Conservation (phyloP, 2,888 invertebrate species). For the Aphodius sticticus region DNA sequence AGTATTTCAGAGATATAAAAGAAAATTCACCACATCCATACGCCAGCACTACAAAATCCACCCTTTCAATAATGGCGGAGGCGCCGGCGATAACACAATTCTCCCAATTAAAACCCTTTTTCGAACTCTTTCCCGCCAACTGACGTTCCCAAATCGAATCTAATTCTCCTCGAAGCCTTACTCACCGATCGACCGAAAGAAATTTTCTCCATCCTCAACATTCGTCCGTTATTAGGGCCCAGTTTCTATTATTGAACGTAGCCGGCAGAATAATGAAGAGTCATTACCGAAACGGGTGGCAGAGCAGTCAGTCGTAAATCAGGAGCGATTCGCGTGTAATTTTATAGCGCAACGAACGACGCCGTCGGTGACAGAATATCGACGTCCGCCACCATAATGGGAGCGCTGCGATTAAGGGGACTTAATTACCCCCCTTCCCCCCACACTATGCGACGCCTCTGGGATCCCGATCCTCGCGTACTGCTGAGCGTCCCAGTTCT, state of each 20-base stretch:
- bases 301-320: not conserved
- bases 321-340: not conserved
- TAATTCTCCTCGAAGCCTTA: not conserved
- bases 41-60: too few species aligned
- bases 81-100: not conserved
- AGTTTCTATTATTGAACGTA: constrained; percentile 8
- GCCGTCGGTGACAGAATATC: not conserved
- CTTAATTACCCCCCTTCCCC: not conserved
- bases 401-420: not conserved
- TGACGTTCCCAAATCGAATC: not conserved
- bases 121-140: not conserved
- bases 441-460: not conserved
- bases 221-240: not conserved
- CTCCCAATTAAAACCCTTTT: not conserved
- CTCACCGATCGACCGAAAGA: not conserved
- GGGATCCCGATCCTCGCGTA: not conserved
- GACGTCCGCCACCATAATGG: not conserved
- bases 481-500: not conserved
- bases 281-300: constrained; percentile 16
- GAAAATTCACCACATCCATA: too few species aligned
- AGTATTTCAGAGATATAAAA: too few species aligned
- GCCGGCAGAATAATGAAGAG: constrained; percentile 23
- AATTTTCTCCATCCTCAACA: not conserved
- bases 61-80: not conserved
- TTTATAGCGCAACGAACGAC: not conserved